Percentiles rank a stretch among this genome's conserved stretches.
phyloP scores from a whole-genome alignment of 2,797 vertebrate species.

The Distichodus sexfasciatus region DNA sequence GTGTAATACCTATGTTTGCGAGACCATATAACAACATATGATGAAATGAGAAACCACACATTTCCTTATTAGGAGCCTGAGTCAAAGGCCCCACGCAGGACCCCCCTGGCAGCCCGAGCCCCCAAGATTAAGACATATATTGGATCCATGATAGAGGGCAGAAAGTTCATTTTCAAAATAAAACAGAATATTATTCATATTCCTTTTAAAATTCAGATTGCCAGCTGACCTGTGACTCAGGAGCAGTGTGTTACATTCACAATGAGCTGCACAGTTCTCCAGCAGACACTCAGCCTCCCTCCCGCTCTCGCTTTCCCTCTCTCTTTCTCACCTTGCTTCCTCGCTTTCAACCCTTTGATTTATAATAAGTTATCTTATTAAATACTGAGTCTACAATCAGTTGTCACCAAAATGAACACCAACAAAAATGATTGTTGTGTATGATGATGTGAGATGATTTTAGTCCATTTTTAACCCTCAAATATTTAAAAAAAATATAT shows the following conservation, averaged over 20 bases:
- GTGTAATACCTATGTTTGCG: constrained; percentile 72
- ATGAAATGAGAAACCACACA: constrained; percentile 96
- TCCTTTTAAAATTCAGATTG: constrained; percentile 99
- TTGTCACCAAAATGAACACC: too few relatives aligned
- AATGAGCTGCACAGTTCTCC: constrained; percentile 89
- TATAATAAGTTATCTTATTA: too few relatives aligned
- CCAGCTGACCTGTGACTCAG: constrained; percentile 98
- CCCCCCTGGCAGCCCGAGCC: constrained; percentile 93
- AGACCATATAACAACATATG: constrained; percentile 78
- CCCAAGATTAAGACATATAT: constrained; percentile 99
- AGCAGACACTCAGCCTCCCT: constrained; percentile 67
- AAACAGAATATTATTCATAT: constrained; percentile 99
- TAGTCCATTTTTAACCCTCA: too few relatives aligned
- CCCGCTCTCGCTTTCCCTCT: constrained; percentile 55
- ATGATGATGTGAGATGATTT: too few relatives aligned
- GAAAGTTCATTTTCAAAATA: constrained; percentile 99
- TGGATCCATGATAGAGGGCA: constrained; percentile 99
- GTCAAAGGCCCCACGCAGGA: constrained; percentile 95
- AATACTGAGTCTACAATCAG: too few relatives aligned
- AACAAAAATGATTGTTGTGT: too few relatives aligned
- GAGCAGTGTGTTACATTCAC: constrained; percentile 99
- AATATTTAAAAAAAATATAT: too few relatives aligned
- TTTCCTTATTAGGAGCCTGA: constrained; percentile 98
- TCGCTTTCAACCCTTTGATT: too few relatives aligned
- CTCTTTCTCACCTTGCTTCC: too few relatives aligned